Evolutionary conservation across 92 coral and sea anemone species (phyloP).

Genomic region (Paragorgia papillata): DNA sequence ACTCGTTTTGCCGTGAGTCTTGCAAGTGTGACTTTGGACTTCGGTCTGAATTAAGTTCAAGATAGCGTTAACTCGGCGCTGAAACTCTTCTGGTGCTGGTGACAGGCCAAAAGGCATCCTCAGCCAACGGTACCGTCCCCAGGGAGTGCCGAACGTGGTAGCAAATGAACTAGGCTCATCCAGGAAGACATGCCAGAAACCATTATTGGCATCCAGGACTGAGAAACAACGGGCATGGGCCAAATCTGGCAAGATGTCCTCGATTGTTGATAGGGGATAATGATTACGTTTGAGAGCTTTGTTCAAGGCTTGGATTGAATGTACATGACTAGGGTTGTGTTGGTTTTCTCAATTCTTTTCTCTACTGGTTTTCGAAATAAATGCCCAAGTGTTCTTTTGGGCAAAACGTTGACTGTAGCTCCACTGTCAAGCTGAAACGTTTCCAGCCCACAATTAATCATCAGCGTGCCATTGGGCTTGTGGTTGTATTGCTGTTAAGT

Average conservation of each 20-base stretch:
- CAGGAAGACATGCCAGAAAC: slow-evolving; percentile 62
- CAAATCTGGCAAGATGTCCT: slow-evolving; percentile 58
- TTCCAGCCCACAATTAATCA: slow-evolving; percentile 4
- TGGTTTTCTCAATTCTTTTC: neutral
- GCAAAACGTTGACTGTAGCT: slow-evolving; percentile 52
- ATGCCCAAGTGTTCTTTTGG: slow-evolving; percentile 18
- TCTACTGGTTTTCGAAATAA: slow-evolving; percentile 31
- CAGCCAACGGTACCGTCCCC: slow-evolving; percentile 64
- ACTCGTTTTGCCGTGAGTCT: too few species aligned
- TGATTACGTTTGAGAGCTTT: slow-evolving; percentile 66
- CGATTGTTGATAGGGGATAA: slow-evolving; percentile 63
- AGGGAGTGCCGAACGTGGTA: slow-evolving; percentile 64
- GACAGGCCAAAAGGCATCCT: slow-evolving; percentile 69
- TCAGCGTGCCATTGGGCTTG: slow-evolving; percentile 30
- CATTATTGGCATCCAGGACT: slow-evolving; percentile 68
- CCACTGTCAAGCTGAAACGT: slow-evolving; percentile 49
- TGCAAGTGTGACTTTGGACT: too few species aligned
- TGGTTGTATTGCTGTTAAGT: slow-evolving; percentile 24
- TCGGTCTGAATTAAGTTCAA: too few species aligned
- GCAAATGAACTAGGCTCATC: slow-evolving; percentile 63
- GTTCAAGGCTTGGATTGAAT: slow-evolving; percentile 38
- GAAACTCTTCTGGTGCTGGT: slow-evolving; percentile 73
- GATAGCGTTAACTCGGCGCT: slow-evolving; percentile 61
- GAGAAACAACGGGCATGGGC: slow-evolving; percentile 55
- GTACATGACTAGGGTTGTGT: slow-evolving; percentile 28